Conservation (phyloP, 1,140 invertebrate species). For the Atta texana region DNA sequence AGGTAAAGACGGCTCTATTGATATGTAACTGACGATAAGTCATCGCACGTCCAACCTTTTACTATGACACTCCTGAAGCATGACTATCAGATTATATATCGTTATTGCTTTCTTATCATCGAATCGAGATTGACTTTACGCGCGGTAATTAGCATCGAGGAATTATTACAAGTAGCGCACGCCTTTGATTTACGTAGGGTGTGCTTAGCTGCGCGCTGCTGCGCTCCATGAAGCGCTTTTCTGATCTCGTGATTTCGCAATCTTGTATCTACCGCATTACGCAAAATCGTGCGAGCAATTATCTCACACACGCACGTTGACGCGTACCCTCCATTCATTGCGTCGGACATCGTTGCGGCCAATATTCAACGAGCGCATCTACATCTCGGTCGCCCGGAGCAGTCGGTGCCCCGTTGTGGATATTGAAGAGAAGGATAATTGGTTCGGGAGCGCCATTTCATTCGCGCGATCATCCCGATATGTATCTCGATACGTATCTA, state of each 20-base stretch:
- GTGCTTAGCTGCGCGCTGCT: background rate
- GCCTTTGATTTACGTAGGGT: constrained; percentile 44
- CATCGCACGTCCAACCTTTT: constrained; percentile 6
- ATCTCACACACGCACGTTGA: constrained; percentile 23
- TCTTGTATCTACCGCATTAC: constrained; percentile 64
- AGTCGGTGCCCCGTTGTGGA: constrained; percentile 59
- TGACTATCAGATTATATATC: constrained; percentile 40
- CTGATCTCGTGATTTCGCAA: constrained; percentile 59
- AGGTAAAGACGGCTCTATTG: background rate
- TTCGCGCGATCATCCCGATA: constrained; percentile 70
- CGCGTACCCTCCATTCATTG: constrained; percentile 22
- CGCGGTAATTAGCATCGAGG: constrained; percentile 39
- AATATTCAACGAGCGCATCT: constrained; percentile 55
- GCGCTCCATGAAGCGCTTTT: constrained; percentile 8
- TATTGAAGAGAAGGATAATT: constrained; percentile 71
- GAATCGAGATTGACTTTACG: constrained; percentile 49
- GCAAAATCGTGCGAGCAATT: constrained; percentile 61
- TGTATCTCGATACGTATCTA: constrained; percentile 65
- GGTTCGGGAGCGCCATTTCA: constrained; percentile 67
- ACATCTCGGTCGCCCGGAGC: constrained; percentile 65
- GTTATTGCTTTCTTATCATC: constrained; percentile 31
- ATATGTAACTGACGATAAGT: background rate
- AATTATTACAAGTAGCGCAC: constrained; percentile 53
- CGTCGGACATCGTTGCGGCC: constrained; percentile 18
- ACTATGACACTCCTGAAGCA: constrained; percentile 32